A percentile compares a stretch with the other conserved stretches of the same genome.
Evolutionary conservation across 2,888 invertebrate species (phyloP).

Genomic region (Eugnorisma glareosa): DNA sequence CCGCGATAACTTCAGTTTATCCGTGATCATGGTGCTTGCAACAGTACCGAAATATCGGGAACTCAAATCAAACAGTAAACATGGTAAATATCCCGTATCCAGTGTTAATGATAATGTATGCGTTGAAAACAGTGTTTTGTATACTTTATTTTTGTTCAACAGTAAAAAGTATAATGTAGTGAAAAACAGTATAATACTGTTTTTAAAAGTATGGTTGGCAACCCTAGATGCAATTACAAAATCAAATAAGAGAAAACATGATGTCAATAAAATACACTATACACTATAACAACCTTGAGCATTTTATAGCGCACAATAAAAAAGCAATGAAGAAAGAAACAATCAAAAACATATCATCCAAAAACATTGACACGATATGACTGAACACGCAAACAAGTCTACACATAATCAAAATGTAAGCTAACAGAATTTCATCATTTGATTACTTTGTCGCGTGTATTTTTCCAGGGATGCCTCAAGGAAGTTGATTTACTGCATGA

Average conservation of each 20-base stretch:
- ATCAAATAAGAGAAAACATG: background rate
- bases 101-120: no score
- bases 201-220: no score
- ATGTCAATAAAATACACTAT: background rate
- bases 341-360: constrained; percentile 15
- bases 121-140: no score
- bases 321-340: constrained; percentile 21
- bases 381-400: constrained; percentile 33
- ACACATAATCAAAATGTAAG: constrained; percentile 21
- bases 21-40: no score
- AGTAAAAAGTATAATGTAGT: no score
- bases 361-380: constrained; percentile 29
- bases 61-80: no score
- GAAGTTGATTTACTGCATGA: constrained; percentile 28
- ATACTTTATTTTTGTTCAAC: no score
- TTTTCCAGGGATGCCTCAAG: constrained; percentile 42
- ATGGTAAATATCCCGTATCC: no score
- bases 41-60: no score
- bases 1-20: no score
- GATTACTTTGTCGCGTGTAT: constrained; percentile 38
- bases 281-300: background rate
- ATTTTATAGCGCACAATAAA: constrained; percentile 15
- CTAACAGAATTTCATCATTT: constrained; percentile 44
- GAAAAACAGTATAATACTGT: no score
- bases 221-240: constrained; percentile 3